A percentile compares a stretch with the other conserved stretches of the same genome.
Conservation (phyloP, 2,888 invertebrate species). For the Caenorhabditis zanzibari region DNA sequence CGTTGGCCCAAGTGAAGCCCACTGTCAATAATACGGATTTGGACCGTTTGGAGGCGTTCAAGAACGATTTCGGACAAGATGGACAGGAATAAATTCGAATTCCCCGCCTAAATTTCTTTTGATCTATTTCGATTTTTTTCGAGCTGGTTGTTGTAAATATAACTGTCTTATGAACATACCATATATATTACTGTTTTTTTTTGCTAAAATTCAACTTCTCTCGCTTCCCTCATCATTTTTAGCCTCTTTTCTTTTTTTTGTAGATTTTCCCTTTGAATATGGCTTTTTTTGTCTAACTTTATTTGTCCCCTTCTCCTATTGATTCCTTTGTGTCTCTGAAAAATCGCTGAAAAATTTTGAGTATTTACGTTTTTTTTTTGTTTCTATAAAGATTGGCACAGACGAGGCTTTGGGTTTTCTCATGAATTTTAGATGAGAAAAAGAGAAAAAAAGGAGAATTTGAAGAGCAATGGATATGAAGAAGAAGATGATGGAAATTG, state of each 20-base stretch:
- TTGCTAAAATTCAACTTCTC: background rate
- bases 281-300: too few species aligned
- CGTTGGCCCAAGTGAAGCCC: conserved; percentile 94
- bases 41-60: conserved; percentile 94
- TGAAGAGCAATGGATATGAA: too few species aligned
- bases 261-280: too few species aligned
- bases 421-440: too few species aligned
- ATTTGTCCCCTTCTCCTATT: too few species aligned
- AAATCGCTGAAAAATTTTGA: too few species aligned
- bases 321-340: too few species aligned
- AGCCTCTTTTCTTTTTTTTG: background rate
- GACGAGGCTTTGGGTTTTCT: too few species aligned
- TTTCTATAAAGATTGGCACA: too few species aligned
- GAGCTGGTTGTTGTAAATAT: conserved; percentile 58
- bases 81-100: conserved; percentile 85
- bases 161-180: conserved; percentile 41
- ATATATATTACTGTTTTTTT: conserved; percentile 1
- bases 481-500: too few species aligned
- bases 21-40: conserved; percentile 98
- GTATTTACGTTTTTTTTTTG: too few species aligned
- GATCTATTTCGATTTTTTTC: conserved; percentile 7
- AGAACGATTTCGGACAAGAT: conserved; percentile 98
- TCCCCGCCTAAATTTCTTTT: background rate
- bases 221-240: background rate
- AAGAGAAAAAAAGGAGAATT: too few species aligned